Evolutionary conservation across 2,888 invertebrate genomes (phyloP), one percentile per base, ranked within the genome.

Genomic region (Tetropium fuscum): DNA sequence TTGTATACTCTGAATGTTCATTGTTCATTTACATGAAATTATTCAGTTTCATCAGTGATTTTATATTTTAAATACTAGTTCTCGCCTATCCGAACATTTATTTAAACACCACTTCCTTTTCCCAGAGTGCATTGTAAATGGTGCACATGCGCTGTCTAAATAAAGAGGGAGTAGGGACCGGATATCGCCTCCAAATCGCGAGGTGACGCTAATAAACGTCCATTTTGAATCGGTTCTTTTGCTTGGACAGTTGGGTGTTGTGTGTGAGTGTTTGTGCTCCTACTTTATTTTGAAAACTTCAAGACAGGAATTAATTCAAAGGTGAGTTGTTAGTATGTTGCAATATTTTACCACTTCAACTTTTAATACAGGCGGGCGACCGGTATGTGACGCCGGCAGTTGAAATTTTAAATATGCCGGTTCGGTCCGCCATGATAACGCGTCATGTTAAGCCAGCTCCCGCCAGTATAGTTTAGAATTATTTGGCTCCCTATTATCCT

Each of bases 91-190:
- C n/a, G n/a, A n/a, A n/a, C n/a, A n/a, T n/a, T n/a, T n/a, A n/a
- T n/a, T n/a, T n/a, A n/a, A 40, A 40, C 25, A 10, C 10, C 40
- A 51, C 27, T 51, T 51, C 51, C 51, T 38, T 16, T 51, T 20
- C 51, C 51, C 51, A 40, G 8, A 16, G 40, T 51, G 27, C 51
- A 2, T 4, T 10, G 16, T 7, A 4, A 3, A 20, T 7, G 27
- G 4, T 48, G 2, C 22, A 22, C 48, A 22, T 36, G 48, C 48
- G 48, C 48, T 7, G 5, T n/a, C 8, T 13, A 8, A 1, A n/a
- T 2, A 7, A 19, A 36, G 13, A 7, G 8, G 8, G 48, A 7
- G 44, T 22, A 22, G 48, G 36, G 19, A 22, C 25, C 20, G 13
- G 22, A 22, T 48, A 8, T 15, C 22, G 3, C 25, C 6, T 16